Percentiles rank a stretch among this genome's conserved stretches.
These are phyloP conservation scores for Drosophila kurseongensis DNA, from an alignment of 1,140 invertebrate species.

Conservation along the genomic window DNA sequence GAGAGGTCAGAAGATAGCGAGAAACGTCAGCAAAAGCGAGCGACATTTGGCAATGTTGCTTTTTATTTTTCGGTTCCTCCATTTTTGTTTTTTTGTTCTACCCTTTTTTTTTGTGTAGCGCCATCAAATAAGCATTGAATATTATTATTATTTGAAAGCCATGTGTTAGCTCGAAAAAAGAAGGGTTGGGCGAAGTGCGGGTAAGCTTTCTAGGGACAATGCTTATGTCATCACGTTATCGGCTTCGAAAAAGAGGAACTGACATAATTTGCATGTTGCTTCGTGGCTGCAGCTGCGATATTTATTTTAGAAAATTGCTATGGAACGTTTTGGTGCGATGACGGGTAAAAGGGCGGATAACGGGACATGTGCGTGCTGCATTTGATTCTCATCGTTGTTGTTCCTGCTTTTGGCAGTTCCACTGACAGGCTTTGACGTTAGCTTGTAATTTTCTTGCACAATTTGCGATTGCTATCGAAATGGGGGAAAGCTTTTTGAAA, in stretches of 20 bases:
- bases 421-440: constrained; percentile 43
- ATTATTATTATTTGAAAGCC: constrained; percentile 78
- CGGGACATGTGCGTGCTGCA: constrained; percentile 56
- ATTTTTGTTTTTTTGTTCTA: constrained; percentile 16
- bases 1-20: constrained; percentile 18
- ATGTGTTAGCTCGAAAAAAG: constrained; percentile 40
- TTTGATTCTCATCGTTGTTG: constrained; percentile 28
- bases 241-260: constrained; percentile 49
- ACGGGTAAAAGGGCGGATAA: constrained; percentile 14
- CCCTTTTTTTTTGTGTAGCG: constrained; percentile 52
- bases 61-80: constrained; percentile 17
- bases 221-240: constrained; percentile 74
- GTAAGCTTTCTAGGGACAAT: constrained; percentile 50
- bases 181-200: constrained; percentile 1
- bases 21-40: constrained; percentile 65
- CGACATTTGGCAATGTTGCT: constrained; percentile 62
- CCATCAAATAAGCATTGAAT: constrained; percentile 78
- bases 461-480: constrained; percentile 47
- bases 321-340: constrained; percentile 28
- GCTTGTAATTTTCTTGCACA: constrained; percentile 52
- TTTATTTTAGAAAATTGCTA: constrained; percentile 73
- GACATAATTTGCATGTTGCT: constrained; percentile 75
- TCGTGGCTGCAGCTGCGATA: constrained; percentile 56
- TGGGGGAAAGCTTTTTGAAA: constrained; percentile 28
- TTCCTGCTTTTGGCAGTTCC: constrained; percentile 20